Evolutionary conservation across 2,113 vertebrate species (phyloP).

Genomic region (Platichthys stellatus): DNA sequence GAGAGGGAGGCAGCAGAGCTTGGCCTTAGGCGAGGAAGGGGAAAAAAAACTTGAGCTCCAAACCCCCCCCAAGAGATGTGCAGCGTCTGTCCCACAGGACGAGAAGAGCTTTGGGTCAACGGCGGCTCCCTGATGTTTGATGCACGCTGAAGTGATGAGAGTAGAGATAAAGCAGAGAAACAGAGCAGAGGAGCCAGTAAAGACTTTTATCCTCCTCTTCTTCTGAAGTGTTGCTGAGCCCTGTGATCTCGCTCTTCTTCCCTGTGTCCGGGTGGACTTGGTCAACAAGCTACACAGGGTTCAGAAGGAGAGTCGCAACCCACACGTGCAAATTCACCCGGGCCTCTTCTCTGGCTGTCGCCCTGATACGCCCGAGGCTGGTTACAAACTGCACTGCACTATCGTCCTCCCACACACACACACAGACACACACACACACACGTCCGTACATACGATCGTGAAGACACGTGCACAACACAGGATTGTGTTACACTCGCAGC

Average conservation of each 20-base stretch:
- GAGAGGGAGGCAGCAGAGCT: slow-evolving; percentile 49
- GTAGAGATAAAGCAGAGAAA: slow-evolving; percentile 49
- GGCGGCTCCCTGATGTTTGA: slow-evolving; percentile 50
- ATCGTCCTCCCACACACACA: slow-evolving; percentile 2
- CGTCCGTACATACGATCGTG: slow-evolving; percentile 4
- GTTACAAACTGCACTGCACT: slow-evolving; percentile 14
- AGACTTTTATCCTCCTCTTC: slow-evolving; percentile 68
- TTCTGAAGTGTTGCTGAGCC: slow-evolving; percentile 61
- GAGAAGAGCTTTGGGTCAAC: slow-evolving; percentile 47
- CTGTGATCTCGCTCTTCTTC: slow-evolving; percentile 63
- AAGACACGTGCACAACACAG: slow-evolving; percentile 13
- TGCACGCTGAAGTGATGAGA: slow-evolving; percentile 45
- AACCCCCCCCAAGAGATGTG: slow-evolving; percentile 13
- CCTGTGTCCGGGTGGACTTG: slow-evolving; percentile 40
- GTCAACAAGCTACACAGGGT: slow-evolving; percentile 45
- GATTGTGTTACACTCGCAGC: slow-evolving; percentile 20
- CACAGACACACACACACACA: not conserved
- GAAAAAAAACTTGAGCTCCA: slow-evolving; percentile 30
- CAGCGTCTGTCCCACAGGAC: slow-evolving; percentile 10
- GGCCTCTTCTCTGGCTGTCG: slow-evolving; percentile 35
- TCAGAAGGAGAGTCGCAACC: slow-evolving; percentile 43
- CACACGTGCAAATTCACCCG: slow-evolving; percentile 22
- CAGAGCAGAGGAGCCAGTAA: slow-evolving; percentile 33
- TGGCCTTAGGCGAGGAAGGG: slow-evolving; percentile 42
- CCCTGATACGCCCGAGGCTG: slow-evolving; percentile 56